Conservation (phyloP, 1,140 invertebrate genomes). For the Oedothorax gibbosus region DNA sequence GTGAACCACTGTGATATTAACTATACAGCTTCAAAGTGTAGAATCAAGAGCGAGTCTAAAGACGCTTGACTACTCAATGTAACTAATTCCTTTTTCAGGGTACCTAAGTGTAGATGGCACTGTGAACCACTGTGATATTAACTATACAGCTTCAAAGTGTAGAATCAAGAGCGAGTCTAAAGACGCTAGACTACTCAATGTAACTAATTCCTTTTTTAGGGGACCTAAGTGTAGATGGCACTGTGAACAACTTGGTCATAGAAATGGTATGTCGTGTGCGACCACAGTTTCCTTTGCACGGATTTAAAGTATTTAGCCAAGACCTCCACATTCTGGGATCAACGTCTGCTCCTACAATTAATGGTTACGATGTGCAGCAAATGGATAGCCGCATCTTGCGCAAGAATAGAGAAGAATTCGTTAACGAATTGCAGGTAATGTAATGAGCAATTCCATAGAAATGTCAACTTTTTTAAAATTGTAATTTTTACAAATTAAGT, state of each 20-base stretch:
- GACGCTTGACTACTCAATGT: no score
- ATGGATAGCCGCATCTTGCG: constrained; percentile 5
- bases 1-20: no score
- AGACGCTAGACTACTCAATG: no score
- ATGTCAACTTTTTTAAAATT: no score
- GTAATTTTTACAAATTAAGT: no score
- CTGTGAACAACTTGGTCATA: constrained; percentile 14
- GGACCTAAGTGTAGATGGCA: constrained; percentile 8
- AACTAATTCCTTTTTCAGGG: constrained; percentile 8
- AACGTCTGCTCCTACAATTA: not conserved
- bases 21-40: no score
- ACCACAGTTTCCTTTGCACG: not conserved
- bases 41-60: no score
- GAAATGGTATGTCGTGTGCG: constrained; percentile 1
- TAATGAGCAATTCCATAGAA: no score
- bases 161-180: no score
- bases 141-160: no score
- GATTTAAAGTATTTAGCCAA: constrained; percentile 1
- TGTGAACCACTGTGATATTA: constrained; percentile 15
- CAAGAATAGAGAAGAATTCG: constrained; percentile 5
- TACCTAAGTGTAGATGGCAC: constrained; percentile 8
- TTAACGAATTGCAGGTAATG: constrained; percentile 14
- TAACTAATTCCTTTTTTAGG: constrained; percentile 8
- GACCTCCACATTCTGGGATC: not conserved
- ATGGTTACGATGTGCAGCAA: constrained; percentile 6